Conservation (phyloP, 2,113 vertebrate species). For the Oreotrochilus melanogaster region DNA sequence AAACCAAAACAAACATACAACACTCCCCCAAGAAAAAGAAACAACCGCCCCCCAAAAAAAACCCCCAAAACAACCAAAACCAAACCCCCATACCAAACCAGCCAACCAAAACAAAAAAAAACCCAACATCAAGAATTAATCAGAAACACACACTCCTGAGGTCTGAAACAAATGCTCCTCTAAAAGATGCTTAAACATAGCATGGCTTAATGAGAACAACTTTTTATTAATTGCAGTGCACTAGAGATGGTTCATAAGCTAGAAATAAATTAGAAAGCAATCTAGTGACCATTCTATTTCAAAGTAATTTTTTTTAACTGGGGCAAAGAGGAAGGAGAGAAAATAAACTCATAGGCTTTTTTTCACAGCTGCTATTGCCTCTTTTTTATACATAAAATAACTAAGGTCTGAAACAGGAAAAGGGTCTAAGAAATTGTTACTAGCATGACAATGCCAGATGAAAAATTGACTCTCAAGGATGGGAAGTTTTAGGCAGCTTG, state of each 20-base stretch:
- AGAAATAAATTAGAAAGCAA: not conserved
- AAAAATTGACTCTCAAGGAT: constrained; percentile 14
- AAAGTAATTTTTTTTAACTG: not conserved
- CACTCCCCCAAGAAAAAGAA: no score
- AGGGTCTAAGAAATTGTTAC: not conserved
- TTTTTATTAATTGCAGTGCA: not conserved
- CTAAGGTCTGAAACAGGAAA: not conserved
- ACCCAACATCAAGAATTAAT: not conserved
- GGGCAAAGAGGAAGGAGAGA: not conserved
- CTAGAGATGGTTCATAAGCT: not conserved
- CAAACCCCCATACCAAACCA: no score
- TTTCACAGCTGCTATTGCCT: not conserved
- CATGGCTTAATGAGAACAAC: not conserved
- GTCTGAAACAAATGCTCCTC: not conserved
- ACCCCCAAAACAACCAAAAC: no score
- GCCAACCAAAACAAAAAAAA: no score
- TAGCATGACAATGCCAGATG: not conserved
- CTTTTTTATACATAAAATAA: not conserved
- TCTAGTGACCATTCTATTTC: not conserved
- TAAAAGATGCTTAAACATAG: not conserved
- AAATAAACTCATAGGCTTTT: not conserved
- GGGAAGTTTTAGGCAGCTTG: not conserved
- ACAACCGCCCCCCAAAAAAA: no score
- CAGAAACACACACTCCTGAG: not conserved
- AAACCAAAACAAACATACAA: no score